Base-by-base conservation (phyloP, 2,888 invertebrate species). In the Pandemis heparana region DNA sequence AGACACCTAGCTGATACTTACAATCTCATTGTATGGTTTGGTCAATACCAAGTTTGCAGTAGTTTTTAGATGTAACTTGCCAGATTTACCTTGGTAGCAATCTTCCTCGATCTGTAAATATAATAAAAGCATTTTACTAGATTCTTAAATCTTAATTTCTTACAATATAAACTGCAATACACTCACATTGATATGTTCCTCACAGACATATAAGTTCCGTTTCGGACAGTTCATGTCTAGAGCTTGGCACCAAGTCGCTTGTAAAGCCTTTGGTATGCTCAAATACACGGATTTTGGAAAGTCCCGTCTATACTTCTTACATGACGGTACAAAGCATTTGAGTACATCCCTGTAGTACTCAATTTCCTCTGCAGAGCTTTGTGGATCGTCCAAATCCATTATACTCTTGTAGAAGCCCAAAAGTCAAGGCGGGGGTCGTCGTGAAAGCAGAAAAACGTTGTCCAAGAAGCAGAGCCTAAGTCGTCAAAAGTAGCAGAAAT, bases 241-340 rank as follows among this genome's bases (percentile, higher is more conserved):
- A 60, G 38, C 60, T 14, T 60, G 60, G 60, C 60, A 38, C 60
- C 38, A 60, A 60, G 38, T 14, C 60, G 60, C 60, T 60, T 38
- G 12, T 38, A 60, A 60, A 60, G 6, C 6, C 38, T 32, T 32
- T 60, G 60, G 60, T 38, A 60, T n/a, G 38, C 32, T 14, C 60
- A 60, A 48, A 48, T 14, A 60, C 1, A 7, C 38, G 7, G 7
- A 14, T n/a, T 60, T 60, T n/a, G 14, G 32, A 38, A 14, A 38
- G n/a, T 60, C 60, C 16, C 60, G 32, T 60, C 60, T 60, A n/a
- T 38, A 60, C 38, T 48, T 48, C n/a, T 38, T 12, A n/a, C 38
- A 9, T 3, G 43, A 43, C 3, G 43, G 43, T 10, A 43, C 43
- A 43, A 43, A 43, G 43, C 43, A 43, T 39, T 39, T 2, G 43